These are phyloP conservation scores for Synaphobranchus kaupii DNA, from an alignment of 2,797 vertebrate species.

Conservation along the genomic window DNA sequence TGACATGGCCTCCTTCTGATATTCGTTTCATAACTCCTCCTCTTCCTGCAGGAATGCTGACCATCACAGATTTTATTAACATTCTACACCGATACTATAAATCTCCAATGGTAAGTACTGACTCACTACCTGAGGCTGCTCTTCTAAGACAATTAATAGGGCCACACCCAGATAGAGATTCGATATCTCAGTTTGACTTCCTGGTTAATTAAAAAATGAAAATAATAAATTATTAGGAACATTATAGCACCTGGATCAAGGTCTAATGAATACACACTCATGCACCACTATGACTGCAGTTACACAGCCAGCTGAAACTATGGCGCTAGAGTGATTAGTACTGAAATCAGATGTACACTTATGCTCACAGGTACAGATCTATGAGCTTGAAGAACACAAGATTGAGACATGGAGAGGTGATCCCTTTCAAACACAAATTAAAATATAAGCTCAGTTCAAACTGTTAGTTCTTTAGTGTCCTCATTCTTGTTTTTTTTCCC, in stretches of 20 bases:
- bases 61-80: conserved; percentile 98
- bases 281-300: background rate
- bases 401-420: conserved; percentile 98
- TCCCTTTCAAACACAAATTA: conserved; percentile 14
- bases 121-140: background rate
- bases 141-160: background rate
- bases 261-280: too few species aligned
- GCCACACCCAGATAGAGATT: background rate
- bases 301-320: background rate
- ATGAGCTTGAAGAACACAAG: conserved; percentile 94
- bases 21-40: background rate
- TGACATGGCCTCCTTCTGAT: background rate
- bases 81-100: conserved; percentile 96
- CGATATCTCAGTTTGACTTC: too few species aligned
- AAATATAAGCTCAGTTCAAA: background rate
- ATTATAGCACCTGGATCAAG: background rate
- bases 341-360: conserved; percentile 27
- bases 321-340: background rate
- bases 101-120: conserved; percentile 85
- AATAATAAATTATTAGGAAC: background rate
- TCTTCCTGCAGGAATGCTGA: conserved; percentile 88
- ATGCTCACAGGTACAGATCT: conserved; percentile 89
- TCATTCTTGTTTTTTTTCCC: conserved; percentile 55
- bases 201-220: too few species aligned
- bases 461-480: conserved; percentile 15